Evolutionary conservation across 2,888 invertebrate genomes (phyloP), one percentile per base, ranked within the genome.

Genomic region (Xestia sexstrigata): DNA sequence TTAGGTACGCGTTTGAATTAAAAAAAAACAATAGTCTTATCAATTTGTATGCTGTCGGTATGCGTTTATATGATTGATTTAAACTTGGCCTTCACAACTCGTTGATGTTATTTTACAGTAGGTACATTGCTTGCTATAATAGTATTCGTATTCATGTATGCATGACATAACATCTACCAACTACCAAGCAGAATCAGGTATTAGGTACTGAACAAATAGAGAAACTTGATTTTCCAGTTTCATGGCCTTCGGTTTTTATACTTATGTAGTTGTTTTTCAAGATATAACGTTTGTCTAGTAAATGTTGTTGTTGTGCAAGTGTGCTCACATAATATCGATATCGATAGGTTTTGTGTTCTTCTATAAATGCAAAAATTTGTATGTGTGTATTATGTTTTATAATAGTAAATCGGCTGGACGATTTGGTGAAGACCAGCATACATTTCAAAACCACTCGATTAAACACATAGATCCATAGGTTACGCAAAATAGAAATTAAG

Each of bases 181-280:
- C 30, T 39, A 65, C 9, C 45, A 47, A 49, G 23, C 55, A 77
- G 30, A 65, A 45, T 58, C 52, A 83, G n/a, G 47, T 55, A 77
- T 39, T 78, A 39, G 39, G 39, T 39, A 62, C 26, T 47, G 15
- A n/a, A 52, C 63, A 47, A n/a, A 58, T 55, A 49, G n/a, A 82
- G 39, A 77, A 78, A 71, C 71, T 78, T 63, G 63, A 68, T 78
- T 83, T 78, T 70, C 66, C 13, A 45, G 42, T 26, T 71, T 71
- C 23, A 0, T 17, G 30, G 30, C 58, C 79, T 63, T 66, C 30
- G 42, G 6, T 42, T 42, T 66, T 26, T 74, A 45, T 1, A n/a
- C 15, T 13, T 11, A n/a, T n/a, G n/a, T n/a, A 45, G 26, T 39
- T 39, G 45, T 78, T 78, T 52, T 49, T 30, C 9, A 47, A 58